Evolutionary conservation across 2,797 vertebrate species (phyloP).

Genomic region (Scleropages formosus): DNA sequence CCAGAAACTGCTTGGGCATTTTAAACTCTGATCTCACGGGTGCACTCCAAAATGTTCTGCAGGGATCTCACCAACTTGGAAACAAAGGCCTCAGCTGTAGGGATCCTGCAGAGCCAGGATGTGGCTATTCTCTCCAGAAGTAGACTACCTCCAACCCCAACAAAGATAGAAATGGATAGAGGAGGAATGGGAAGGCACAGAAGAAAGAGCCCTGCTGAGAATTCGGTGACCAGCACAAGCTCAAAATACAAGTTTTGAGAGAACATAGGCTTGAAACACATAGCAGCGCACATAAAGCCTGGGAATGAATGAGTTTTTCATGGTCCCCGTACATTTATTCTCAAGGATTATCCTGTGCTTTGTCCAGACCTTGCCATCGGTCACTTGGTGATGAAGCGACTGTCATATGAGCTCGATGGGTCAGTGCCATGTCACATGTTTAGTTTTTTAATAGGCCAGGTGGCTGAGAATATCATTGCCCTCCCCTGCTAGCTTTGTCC

Average conservation of each 20-base stretch:
- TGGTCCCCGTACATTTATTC: not conserved
- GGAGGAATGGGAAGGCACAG: not conserved
- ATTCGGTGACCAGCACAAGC: not conserved
- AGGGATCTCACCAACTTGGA: not conserved
- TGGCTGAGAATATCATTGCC: not conserved
- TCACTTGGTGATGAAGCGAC: not conserved
- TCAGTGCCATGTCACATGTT: not conserved
- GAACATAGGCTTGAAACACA: not conserved
- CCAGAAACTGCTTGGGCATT: slow-evolving; percentile 20
- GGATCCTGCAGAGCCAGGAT: not conserved
- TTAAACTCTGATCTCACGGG: not conserved
- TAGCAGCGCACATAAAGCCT: not conserved
- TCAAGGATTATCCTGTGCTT: not conserved
- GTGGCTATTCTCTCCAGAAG: too few relatives aligned
- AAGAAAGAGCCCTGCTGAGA: not conserved
- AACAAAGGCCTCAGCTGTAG: slow-evolving; percentile 28
- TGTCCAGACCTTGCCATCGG: not conserved
- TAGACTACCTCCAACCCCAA: too few relatives aligned
- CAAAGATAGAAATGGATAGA: too few relatives aligned
- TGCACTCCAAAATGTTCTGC: not conserved
- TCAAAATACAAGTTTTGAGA: too few relatives aligned
- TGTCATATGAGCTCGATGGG: not conserved
- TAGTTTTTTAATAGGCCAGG: not conserved
- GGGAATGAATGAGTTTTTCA: slow-evolving; percentile 4
- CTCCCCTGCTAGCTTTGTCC: not conserved